Conservation (phyloP, 1,140 invertebrate species). For the Dendrolimus punctatus region DNA sequence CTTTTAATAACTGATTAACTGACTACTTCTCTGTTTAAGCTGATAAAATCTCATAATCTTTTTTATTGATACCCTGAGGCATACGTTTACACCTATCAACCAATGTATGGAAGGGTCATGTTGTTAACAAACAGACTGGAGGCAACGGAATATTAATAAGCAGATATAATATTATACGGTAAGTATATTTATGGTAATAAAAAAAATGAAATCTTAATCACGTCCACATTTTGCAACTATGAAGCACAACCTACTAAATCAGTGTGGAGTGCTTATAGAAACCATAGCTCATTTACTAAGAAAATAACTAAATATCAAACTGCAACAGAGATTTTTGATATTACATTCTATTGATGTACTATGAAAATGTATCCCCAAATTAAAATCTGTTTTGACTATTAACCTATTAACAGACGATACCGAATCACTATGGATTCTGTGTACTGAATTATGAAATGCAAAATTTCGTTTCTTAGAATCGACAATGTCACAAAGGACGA, state of each 20-base stretch:
- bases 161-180: neutral
- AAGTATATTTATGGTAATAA: too few relatives aligned
- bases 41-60: too few relatives aligned
- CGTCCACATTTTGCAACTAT: too few relatives aligned
- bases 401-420: neutral
- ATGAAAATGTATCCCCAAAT: neutral
- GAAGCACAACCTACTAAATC: too few relatives aligned
- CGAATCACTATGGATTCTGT: neutral
- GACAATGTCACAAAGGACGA: slow-evolving; percentile 21
- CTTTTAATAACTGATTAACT: too few relatives aligned
- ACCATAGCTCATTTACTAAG: too few relatives aligned
- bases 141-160: neutral
- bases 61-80: too few relatives aligned
- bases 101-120: neutral
- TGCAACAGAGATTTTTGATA: too few relatives aligned
- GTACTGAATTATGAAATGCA: neutral
- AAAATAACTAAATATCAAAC: too few relatives aligned
- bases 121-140: neutral
- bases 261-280: too few relatives aligned
- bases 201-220: too few relatives aligned
- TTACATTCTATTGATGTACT: neutral
- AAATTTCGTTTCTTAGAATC: neutral
- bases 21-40: too few relatives aligned
- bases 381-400: neutral
- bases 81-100: neutral